Percentiles rank a stretch among this genome's conserved stretches.
phyloP scores from a whole-genome alignment of 2,797 vertebrate genomes.

The Anableps anableps region DNA sequence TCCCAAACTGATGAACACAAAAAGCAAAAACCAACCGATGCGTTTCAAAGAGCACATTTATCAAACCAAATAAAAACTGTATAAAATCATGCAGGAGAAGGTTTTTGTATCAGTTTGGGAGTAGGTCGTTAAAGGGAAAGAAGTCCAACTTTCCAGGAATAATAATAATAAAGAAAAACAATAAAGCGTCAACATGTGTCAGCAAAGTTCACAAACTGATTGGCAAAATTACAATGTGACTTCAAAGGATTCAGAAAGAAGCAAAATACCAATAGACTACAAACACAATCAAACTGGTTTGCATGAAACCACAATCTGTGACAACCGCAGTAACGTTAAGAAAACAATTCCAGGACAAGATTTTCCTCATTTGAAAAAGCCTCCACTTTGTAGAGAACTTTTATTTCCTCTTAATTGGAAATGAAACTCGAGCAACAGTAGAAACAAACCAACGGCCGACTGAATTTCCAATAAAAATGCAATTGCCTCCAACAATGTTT shows the following conservation, averaged over 20 bases:
- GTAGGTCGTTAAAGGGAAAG: constrained; percentile 80
- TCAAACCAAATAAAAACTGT: constrained; percentile 70
- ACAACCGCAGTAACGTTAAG: constrained; percentile 63
- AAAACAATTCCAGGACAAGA: constrained; percentile 66
- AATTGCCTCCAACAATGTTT: constrained; percentile 73
- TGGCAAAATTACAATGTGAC: constrained; percentile 76
- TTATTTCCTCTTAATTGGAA: constrained; percentile 76
- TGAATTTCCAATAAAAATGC: constrained; percentile 77
- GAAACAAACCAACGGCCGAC: constrained; percentile 69
- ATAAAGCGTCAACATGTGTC: constrained; percentile 62
- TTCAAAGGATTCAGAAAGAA: constrained; percentile 76
- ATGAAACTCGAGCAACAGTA: constrained; percentile 69
- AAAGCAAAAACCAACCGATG: constrained; percentile 61
- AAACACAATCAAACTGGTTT: constrained; percentile 78
- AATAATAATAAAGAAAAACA: constrained; percentile 40
- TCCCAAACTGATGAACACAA: constrained; percentile 77
- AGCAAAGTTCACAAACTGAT: constrained; percentile 74
- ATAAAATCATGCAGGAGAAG: constrained; percentile 83
- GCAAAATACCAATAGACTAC: constrained; percentile 77
- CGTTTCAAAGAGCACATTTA: constrained; percentile 71
- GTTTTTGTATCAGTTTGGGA: constrained; percentile 79
- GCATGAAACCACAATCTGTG: constrained; percentile 79
- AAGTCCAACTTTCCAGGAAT: constrained; percentile 62
- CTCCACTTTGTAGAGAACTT: constrained; percentile 63
- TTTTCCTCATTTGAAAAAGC: constrained; percentile 59